Evolutionary conservation across 2,797 vertebrate genomes (phyloP), one percentile per base, ranked within the genome.

Genomic region (Threskiornis aethiopicus): DNA sequence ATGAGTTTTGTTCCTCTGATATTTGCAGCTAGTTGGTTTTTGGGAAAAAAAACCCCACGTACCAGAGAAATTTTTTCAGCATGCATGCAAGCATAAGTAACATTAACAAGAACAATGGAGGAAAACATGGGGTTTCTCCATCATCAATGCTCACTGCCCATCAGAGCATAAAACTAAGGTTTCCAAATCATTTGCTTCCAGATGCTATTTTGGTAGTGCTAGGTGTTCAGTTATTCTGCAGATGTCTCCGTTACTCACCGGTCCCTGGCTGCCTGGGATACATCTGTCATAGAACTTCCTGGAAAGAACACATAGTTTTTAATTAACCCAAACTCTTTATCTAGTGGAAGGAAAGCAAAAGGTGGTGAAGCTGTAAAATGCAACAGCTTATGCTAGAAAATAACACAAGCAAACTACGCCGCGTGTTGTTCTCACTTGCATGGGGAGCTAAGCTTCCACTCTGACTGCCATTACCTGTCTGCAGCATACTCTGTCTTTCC

Each of bases 231-330:
- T 22, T 80, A 51, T 31, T 95, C 84, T 85, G 81, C 89, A 89
- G 44, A 42, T 16, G 46, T 14, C 52, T 57, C 46, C n/a, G 4
- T 62, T 84, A 97, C 97, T 98, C 91, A 98, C 98, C 59, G 26
- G 31, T 97, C 97, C 49, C 76, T 82, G 3, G 57, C 87, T n/a
- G 94, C 90, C 37, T 95, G 97, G 55, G 93, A 73, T 51, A 90
- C 21, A 33, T 93, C 82, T 29, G 92, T 67, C n/a, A 28, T 2
- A 26, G 70, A 90, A 33, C 52, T 69, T 65, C 96, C 98, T 65
- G 92, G 10, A 49, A 73, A 90, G 44, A 51, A 92, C 59, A 85
- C 9, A 5, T 3, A 54, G 28, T 49, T 86, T 58, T 80, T 72
- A 67, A 76, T 83, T 49, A 73, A 61, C 46, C 33, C 25, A 9